A percentile compares a stretch with the other conserved stretches of the same genome.
Conservation (phyloP, 2,888 invertebrate species). For the Stenichneumon culpator region DNA sequence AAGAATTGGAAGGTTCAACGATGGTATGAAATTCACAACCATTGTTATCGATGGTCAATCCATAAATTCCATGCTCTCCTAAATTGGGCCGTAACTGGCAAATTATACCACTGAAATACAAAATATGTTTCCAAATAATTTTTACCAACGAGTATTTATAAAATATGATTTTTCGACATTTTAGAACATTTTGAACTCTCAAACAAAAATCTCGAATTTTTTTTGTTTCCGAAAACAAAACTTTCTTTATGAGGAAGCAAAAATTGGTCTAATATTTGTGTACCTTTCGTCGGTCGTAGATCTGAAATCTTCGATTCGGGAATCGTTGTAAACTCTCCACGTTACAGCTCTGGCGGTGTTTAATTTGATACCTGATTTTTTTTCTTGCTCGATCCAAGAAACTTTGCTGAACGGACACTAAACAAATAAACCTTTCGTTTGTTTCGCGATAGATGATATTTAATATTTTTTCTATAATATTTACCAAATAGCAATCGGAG, state of each 20-base stretch:
- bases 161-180: no score
- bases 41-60: slow-evolving; percentile 86
- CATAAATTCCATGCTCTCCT: slow-evolving; percentile 91
- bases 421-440: slow-evolving; percentile 31
- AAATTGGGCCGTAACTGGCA: slow-evolving; percentile 88
- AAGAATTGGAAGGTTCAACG: slow-evolving; percentile 90
- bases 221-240: no score
- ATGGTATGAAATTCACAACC: slow-evolving; percentile 87
- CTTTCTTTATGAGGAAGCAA: neutral
- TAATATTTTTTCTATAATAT: neutral
- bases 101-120: slow-evolving; percentile 86
- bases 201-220: no score
- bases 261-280: neutral
- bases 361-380: slow-evolving; percentile 85
- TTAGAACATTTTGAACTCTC: no score
- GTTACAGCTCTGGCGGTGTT: slow-evolving; percentile 86
- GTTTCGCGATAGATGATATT: neutral
- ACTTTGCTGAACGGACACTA: slow-evolving; percentile 89
- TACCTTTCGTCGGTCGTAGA: slow-evolving; percentile 81
- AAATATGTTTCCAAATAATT: neutral
- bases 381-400: slow-evolving; percentile 81
- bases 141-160: neutral
- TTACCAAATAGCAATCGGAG: slow-evolving; percentile 90
- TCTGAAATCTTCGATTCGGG: slow-evolving; percentile 85
- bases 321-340: slow-evolving; percentile 87